phyloP scores from a whole-genome alignment of 2,888 invertebrate genomes.

The Netelia fuscicornis region DNA sequence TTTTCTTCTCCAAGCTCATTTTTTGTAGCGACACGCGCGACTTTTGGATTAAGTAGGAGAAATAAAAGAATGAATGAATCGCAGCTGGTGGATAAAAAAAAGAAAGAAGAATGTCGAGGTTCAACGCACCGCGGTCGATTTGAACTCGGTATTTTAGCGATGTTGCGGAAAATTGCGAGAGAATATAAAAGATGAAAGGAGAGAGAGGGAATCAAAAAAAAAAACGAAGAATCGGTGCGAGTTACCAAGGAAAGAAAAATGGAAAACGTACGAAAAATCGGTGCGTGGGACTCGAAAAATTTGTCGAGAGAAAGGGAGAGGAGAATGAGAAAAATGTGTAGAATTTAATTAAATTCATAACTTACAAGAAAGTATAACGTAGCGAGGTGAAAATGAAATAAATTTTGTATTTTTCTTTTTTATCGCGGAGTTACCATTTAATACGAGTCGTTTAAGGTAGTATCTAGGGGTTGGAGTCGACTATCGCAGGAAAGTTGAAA shows the following conservation, averaged over 20 bases:
- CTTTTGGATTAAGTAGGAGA: neutral
- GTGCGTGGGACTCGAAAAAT: neutral
- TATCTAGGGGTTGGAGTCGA: neutral
- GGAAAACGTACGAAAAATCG: neutral
- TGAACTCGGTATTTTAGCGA: neutral
- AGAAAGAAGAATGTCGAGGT: neutral
- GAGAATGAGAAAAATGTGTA: neutral
- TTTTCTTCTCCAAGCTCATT: slow-evolving; percentile 1
- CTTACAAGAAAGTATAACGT: neutral
- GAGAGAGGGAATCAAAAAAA: neutral
- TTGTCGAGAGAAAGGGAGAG: neutral
- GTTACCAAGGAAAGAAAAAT: neutral
- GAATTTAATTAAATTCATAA: slow-evolving; percentile 60
- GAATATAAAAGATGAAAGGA: neutral
- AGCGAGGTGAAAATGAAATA: neutral
- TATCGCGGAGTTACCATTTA: neutral
- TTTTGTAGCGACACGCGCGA: neutral
- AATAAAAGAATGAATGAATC: slow-evolving; percentile 1
- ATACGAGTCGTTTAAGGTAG: neutral
- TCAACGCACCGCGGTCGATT: neutral
- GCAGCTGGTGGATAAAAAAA: neutral
- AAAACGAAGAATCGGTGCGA: neutral
- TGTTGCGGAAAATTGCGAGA: slow-evolving; percentile 12
- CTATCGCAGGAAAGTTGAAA: neutral
- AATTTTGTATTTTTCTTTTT: slow-evolving; percentile 1